Conservation (phyloP, 2,888 invertebrate species). For the Schrankia costaestrigalis region DNA sequence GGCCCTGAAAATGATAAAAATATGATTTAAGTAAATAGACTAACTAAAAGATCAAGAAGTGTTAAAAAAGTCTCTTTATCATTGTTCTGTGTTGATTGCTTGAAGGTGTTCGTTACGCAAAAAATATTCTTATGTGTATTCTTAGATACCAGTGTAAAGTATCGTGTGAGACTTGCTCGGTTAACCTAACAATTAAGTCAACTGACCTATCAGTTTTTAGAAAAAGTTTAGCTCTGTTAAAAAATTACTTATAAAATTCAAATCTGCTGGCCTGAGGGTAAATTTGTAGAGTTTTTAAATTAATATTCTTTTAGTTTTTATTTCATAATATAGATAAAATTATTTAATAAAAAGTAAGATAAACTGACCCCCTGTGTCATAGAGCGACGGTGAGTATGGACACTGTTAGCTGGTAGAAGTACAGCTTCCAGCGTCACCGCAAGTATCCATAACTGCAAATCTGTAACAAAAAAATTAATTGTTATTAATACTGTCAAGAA, state of each 20-base stretch:
- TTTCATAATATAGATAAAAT: neutral
- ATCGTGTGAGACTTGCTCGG: no score
- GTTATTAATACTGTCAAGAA: neutral
- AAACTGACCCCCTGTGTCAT: constrained; percentile 54
- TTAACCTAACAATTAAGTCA: no score
- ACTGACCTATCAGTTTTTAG: no score
- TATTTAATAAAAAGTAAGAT: neutral
- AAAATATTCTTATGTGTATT: no score
- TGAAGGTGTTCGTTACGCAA: no score
- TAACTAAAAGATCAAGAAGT: no score
- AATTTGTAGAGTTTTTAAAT: neutral
- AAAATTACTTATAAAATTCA: neutral
- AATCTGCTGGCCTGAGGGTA: neutral
- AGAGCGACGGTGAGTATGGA: constrained; percentile 55
- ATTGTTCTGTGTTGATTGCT: no score
- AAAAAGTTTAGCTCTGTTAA: no score
- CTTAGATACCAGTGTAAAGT: no score
- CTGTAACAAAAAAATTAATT: constrained; percentile 35
- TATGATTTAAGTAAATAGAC: neutral
- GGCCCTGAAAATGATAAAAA: constrained; percentile 50
- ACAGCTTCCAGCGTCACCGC: constrained; percentile 48
- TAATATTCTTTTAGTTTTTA: no score
- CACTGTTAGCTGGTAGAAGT: constrained; percentile 40
- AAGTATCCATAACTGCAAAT: constrained; percentile 55
- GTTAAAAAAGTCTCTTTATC: no score